These are phyloP conservation scores for Glomeris marginata DNA, from an alignment of 2,888 invertebrate genomes.

Conservation along the genomic window DNA sequence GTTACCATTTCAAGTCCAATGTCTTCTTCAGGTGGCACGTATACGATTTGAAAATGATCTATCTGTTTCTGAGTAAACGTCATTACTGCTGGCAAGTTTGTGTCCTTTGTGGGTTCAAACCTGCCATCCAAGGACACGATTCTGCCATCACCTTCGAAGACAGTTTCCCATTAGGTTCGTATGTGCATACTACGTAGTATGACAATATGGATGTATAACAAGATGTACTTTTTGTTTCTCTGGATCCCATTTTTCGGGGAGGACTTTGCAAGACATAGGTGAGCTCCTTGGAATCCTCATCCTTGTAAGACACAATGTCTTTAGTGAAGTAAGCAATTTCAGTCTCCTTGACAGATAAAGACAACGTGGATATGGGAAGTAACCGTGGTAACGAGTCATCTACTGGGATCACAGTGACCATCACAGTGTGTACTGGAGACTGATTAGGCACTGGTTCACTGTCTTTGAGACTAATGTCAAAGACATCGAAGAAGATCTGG, in stretches of 20 bases:
- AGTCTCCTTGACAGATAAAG: slow-evolving; percentile 25
- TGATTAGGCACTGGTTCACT: slow-evolving; percentile 27
- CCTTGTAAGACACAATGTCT: slow-evolving; percentile 26
- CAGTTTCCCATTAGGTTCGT: not conserved
- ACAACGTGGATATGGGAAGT: slow-evolving; percentile 19
- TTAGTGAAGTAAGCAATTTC: slow-evolving; percentile 25
- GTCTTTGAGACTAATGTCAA: slow-evolving; percentile 26
- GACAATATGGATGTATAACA: not conserved
- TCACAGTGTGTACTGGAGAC: slow-evolving; percentile 24
- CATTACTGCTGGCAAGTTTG: slow-evolving; percentile 20
- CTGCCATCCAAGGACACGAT: slow-evolving; percentile 25
- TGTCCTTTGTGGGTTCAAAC: slow-evolving; percentile 22
- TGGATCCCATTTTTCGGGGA: slow-evolving; percentile 28
- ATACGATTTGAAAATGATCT: slow-evolving; percentile 28
- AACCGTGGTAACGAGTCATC: slow-evolving; percentile 28
- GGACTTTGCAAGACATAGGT: slow-evolving; percentile 27
- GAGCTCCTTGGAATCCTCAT: slow-evolving; percentile 24
- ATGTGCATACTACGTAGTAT: not conserved
- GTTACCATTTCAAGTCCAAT: slow-evolving; percentile 25
- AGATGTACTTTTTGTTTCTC: slow-evolving; percentile 18
- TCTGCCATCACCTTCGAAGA: slow-evolving; percentile 24
- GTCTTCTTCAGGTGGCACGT: slow-evolving; percentile 28
- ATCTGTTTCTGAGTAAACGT: slow-evolving; percentile 29
- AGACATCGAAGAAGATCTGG: slow-evolving; percentile 23
- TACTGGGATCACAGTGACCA: slow-evolving; percentile 24